Base-by-base conservation (phyloP, 2,888 invertebrate species). In the Synanthedon vespiformis region DNA sequence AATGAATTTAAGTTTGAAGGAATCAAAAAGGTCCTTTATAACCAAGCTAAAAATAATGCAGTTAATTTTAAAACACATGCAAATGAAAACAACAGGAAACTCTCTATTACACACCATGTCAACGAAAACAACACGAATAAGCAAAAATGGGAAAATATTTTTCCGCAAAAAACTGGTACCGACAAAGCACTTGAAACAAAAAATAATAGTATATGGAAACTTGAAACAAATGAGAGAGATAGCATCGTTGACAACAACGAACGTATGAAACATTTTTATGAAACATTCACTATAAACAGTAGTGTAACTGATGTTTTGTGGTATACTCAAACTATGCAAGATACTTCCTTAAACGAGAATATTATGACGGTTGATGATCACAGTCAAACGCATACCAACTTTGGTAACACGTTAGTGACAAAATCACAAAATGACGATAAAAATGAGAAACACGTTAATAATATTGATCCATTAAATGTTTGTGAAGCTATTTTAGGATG, bases 401-500 rank as follows among this genome's bases (percentile, higher is more conserved):
- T 44, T 6, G 11, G 2, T 44, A 44, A 13, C 11, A 14, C 8
- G 14, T 6, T n/a, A 13, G 5, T 44, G n/a, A 68, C 70, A 4
- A 61, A 63, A 47, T 59, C 63, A 16, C 60, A 64, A 55, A 22
- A 49, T 1, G 4, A 49, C 8, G 13, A 52, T 40, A 51, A 22
- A 14, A 14, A 54, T 10, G 16, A 34, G 51, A 53, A 50, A 41
- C 5, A 34, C 48, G 49, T 51, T 18, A 56, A 50, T 18, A 40
- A 50, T 41, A 52, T 67, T 51, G 65, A 72, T 44, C 76, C 77
- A 40, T 40, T 73, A 14, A 57, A 67, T 52, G 13, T 75, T 5
- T 76, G 74, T 61, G 72, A 77, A 63, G 64, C 68, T 27, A 53
- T 72, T 41, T 48, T 57, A 16, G 50, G 40, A n/a, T 11, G 10